Evolutionary conservation across 2,113 vertebrate species (phyloP).

Genomic region (Callopanchax toddi): DNA sequence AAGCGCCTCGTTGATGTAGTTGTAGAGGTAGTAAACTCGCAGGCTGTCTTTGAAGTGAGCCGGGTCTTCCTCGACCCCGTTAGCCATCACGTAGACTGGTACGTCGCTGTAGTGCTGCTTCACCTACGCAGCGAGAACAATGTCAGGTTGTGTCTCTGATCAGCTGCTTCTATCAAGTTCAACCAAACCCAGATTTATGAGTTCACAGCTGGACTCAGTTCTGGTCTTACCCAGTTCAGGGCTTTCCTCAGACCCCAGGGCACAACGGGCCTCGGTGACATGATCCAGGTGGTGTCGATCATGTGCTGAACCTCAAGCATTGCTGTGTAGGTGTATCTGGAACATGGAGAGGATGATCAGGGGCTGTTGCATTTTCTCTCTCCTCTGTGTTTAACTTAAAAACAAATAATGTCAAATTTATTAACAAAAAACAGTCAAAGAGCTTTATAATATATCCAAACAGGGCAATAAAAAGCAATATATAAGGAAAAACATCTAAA

Average conservation of each 20-base stretch:
- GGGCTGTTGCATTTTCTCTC: no score
- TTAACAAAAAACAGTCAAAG: no score
- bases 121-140: conserved; percentile 72
- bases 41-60: conserved; percentile 85
- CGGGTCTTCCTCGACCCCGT: conserved; percentile 87
- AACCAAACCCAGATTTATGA: background rate
- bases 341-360: no score
- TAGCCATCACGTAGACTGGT: conserved; percentile 89
- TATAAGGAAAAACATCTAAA: background rate
- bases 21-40: conserved; percentile 89
- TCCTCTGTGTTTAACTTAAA: no score
- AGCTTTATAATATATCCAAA: no score
- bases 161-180: background rate
- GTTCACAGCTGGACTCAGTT: background rate
- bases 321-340: conserved; percentile 82
- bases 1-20: conserved; percentile 94
- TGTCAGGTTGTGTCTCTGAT: background rate
- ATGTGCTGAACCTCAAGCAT: conserved; percentile 88
- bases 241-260: conserved; percentile 94
- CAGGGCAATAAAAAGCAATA: background rate
- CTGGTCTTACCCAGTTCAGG: conserved; percentile 78
- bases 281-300: conserved; percentile 90
- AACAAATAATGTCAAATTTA: no score
- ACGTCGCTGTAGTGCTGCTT: conserved; percentile 85
- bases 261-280: conserved; percentile 83